Base-by-base conservation (phyloP, 2,888 invertebrate species). In the Cryptophagus acutangulus region DNA sequence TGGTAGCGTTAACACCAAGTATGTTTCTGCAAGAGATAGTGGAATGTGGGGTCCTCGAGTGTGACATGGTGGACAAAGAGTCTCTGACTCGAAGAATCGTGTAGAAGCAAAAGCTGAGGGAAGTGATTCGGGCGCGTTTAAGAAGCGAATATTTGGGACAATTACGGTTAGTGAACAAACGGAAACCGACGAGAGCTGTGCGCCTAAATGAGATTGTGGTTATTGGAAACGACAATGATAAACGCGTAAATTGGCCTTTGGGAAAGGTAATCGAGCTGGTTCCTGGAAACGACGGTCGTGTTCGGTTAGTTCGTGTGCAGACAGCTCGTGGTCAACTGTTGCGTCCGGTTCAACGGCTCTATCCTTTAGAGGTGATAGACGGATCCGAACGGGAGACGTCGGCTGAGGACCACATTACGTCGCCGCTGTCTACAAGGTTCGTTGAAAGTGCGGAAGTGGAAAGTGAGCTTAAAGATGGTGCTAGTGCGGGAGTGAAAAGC, bases 61-160 rank as follows among this genome's bases (percentile, higher is more conserved):
- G n/a, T n/a, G n/a, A n/a, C n/a, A n/a, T n/a, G n/a, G n/a, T n/a
- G n/a, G n/a, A n/a, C n/a, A n/a, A n/a, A n/a, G n/a, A n/a, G n/a
- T n/a, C n/a, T n/a, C n/a, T 58, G 3, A 45, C 40, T 12, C 38
- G 37, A 26, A 47, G 38, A 9, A 38, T 49, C 6, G 31, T 15
- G 3, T 42, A 54, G 33, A 29, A 33, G 30, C 55, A 57, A 36
- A 45, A 29, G 13, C 30, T 59, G 5, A 33, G 45, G n/a, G 49
- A 54, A 6, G 40, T 51, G 5, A 35, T 60, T n/a, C 43, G 48
- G 2, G n/a, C 14, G 4, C 34, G 55, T 13, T 55, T 50, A 24
- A 44, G 52, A 8, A 17, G 6, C 10, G 53, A 54, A 45, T 53
- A 53, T 36, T 29, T 53, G 12, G 48, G 51, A 24, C 51, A 51